phyloP scores from a whole-genome alignment of 2,113 vertebrate species.

The Candoia aspera region DNA sequence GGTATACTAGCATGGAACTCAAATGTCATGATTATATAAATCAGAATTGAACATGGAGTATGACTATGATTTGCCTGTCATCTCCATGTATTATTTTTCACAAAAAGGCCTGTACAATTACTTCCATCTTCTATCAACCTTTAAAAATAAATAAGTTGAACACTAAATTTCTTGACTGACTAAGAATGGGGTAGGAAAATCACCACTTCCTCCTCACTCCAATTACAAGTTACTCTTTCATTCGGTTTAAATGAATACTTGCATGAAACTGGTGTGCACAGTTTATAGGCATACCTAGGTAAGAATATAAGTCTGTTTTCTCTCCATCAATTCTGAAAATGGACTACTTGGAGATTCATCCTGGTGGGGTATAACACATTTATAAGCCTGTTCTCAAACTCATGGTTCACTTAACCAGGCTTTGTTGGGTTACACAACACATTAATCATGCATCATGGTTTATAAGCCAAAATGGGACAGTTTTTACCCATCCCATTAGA shows the following conservation, averaged over 20 bases:
- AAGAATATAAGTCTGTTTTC: neutral
- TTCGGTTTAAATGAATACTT: neutral
- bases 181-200: neutral
- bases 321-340: neutral
- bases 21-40: neutral
- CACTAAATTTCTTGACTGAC: neutral
- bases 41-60: neutral
- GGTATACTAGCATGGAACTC: neutral
- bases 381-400: too few species aligned
- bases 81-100: neutral
- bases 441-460: neutral
- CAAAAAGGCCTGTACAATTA: neutral
- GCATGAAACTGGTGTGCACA: neutral
- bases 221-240: neutral
- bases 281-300: neutral
- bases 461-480: neutral
- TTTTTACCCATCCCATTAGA: too few species aligned
- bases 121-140: neutral
- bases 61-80: neutral
- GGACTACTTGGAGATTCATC: too few species aligned
- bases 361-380: too few species aligned
- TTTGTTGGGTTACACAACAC: neutral
- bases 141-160: neutral
- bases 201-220: too few species aligned
- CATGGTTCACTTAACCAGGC: neutral